phyloP scores from a whole-genome alignment of 2,888 invertebrate genomes.

The Oscheius myriophilus region DNA sequence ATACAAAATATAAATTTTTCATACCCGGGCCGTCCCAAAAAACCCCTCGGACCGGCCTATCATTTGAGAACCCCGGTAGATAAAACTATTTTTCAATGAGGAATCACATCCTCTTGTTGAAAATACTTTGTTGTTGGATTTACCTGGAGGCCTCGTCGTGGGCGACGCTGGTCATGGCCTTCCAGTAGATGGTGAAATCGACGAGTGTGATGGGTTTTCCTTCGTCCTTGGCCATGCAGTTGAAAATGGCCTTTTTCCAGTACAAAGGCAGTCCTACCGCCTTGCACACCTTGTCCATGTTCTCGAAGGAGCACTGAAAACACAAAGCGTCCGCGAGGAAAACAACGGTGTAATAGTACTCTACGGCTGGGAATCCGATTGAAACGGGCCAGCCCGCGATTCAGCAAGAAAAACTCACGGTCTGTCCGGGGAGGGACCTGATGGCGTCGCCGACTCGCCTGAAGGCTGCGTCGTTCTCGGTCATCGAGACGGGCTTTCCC shows the following conservation, averaged over 20 bases:
- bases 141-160: conserved; percentile 69
- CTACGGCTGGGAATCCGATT: not conserved
- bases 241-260: conserved; percentile 95
- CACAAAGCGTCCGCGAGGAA: not conserved
- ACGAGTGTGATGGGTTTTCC: conserved; percentile 30
- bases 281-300: conserved; percentile 74
- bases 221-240: conserved; percentile 66
- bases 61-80: too few species aligned
- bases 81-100: too few species aligned
- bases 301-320: conserved; percentile 46
- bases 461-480: conserved; percentile 62
- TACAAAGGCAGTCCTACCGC: conserved; percentile 91
- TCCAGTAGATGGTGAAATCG: conserved; percentile 61
- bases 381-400: not conserved
- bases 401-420: conserved; percentile 31
- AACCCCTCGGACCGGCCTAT: too few species aligned
- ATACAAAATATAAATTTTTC: too few species aligned
- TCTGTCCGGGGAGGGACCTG: conserved; percentile 49
- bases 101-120: too few species aligned
- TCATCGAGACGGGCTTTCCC: conserved; percentile 61
- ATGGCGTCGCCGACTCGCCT: conserved; percentile 62
- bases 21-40: too few species aligned
- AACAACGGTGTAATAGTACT: not conserved
- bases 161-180: conserved; percentile 61
- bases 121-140: too few species aligned